Evolutionary conservation across 2,888 invertebrate species (phyloP), one percentile per base, ranked within the genome.

Genomic region (Mesorhabditis belari): DNA sequence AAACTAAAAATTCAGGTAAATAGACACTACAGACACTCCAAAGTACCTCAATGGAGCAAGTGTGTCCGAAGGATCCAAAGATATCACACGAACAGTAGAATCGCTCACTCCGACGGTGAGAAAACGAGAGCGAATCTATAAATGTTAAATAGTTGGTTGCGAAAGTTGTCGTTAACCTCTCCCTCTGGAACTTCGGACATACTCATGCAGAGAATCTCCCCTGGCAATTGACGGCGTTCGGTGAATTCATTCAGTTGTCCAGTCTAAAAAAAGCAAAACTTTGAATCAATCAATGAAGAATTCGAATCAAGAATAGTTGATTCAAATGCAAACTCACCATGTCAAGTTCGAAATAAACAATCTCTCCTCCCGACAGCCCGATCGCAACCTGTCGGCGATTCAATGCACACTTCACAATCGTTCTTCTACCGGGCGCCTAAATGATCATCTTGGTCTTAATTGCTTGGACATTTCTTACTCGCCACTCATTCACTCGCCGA

Each of bases 331-430:
- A 55, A 86, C 90, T 88, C 87, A 94, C 93, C 73, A 92, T 90
- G 83, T 98, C 96, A 93, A 98, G 92, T 86, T 98, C 96, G 82
- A 98, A 98, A 85, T 96, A 98, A 51, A 98, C 94, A 64, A 99
- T 85, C 85, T 98, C 98, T 17, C 73, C 75, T 2, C 56, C 35
- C n/a, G 19, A 55, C 53, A 99, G 85, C 1, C 98, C 95, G 69
- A 98, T 96, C 0, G 96, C 95, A 28, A 98, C 95, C 85, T 98
- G 98, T 65, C 95, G 86, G 82, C 94, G 92, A 84, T 98, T 99
- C 21, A 99, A 92, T 0, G 98, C 96, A 83, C 96, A 98, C 82
- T 92, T 92, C 0, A 92, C 90, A 62, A 99, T 98, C 0, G 90
- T 90, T 77, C 94, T 92, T 82, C 95, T 95, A 24, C 93, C 94